These are phyloP conservation scores for Piaya cayana DNA, from an alignment of 2,113 vertebrate species.

Conservation along the genomic window DNA sequence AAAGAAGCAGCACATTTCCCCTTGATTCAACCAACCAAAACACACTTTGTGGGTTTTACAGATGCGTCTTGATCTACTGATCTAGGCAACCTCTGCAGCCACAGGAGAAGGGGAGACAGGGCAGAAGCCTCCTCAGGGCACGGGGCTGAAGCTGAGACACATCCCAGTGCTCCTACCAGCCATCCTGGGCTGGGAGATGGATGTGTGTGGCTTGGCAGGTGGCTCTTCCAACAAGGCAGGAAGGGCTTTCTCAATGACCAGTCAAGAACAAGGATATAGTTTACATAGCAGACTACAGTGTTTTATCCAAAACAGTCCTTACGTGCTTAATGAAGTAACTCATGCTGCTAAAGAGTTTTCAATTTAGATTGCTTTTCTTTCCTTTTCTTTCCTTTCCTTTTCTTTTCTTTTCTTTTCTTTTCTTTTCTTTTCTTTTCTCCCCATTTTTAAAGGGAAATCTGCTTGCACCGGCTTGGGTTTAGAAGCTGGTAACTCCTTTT, in stretches of 20 bases:
- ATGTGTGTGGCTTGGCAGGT: neutral
- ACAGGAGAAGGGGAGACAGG: rapidly evolving
- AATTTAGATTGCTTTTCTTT: neutral
- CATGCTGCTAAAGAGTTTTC: rapidly evolving
- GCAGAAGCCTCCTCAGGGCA: rapidly evolving
- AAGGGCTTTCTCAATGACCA: neutral
- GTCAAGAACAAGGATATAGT: neutral
- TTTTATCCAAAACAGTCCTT: neutral
- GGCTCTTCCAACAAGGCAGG: neutral
- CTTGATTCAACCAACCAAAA: neutral
- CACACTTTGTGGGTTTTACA: neutral
- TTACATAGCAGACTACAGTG: neutral
- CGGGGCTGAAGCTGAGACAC: neutral
- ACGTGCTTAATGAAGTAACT: neutral
- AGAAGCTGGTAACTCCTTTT: neutral
- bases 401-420: no score
- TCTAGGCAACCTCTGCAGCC: neutral
- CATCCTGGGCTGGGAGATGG: neutral
- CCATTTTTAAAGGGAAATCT: neutral
- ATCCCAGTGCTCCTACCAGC: neutral
- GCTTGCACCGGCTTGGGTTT: neutral
- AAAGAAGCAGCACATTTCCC: neutral
- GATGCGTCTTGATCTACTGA: neutral
- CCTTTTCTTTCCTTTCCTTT: no score
- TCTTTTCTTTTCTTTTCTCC: no score